Evolutionary conservation across 2,888 invertebrate species (phyloP).

Genomic region (Parthenolecanium corni): DNA sequence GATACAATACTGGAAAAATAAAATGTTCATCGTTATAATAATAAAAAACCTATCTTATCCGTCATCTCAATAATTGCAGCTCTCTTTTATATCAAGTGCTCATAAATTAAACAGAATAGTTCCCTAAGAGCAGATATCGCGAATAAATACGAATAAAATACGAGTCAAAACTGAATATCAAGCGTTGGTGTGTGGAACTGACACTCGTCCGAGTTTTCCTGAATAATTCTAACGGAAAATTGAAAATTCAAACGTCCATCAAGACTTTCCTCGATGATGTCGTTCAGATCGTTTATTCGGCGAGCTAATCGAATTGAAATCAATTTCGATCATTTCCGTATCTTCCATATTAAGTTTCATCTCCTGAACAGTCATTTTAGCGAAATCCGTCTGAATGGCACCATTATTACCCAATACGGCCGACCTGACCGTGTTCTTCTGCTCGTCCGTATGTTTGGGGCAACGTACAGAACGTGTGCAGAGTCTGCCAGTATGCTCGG

Average conservation of each 20-base stretch:
- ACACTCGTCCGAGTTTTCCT: too few relatives aligned
- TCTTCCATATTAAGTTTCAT: slow-evolving; percentile 13
- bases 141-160: too few relatives aligned
- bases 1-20: too few relatives aligned
- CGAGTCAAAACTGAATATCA: too few relatives aligned
- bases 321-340: slow-evolving; percentile 11
- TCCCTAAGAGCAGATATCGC: too few relatives aligned
- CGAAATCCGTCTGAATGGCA: slow-evolving; percentile 7
- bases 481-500: slow-evolving; percentile 43
- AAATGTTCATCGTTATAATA: too few relatives aligned
- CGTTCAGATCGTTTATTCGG: slow-evolving; percentile 10
- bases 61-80: too few relatives aligned
- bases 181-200: too few relatives aligned
- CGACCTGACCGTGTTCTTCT: slow-evolving; percentile 16
- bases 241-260: background rate
- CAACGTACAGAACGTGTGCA: slow-evolving; percentile 35
- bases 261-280: background rate
- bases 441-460: slow-evolving; percentile 25
- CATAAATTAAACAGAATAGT: too few relatives aligned
- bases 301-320: background rate
- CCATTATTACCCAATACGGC: background rate
- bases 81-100: too few relatives aligned
- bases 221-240: too few relatives aligned
- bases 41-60: too few relatives aligned
- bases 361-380: slow-evolving; percentile 15